A percentile compares a stretch with the other conserved stretches of the same genome.
Conservation (phyloP, 2,888 invertebrate species). For the Drosophila antonietae region DNA sequence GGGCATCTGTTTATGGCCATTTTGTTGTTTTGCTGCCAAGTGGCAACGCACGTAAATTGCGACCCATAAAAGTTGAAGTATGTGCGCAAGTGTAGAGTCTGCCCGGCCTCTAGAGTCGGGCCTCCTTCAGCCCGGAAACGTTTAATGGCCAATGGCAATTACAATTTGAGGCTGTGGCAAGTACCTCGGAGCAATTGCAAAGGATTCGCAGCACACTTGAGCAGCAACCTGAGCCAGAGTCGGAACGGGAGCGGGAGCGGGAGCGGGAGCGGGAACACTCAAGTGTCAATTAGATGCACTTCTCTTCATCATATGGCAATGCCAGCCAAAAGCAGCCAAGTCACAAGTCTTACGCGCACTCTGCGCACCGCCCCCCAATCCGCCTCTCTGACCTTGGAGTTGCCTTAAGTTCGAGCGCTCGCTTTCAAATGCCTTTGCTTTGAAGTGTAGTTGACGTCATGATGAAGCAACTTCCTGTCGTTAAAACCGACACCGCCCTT, state of each 20-base stretch:
- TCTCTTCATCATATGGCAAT: conserved; percentile 44
- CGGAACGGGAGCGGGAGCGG: conserved; percentile 28
- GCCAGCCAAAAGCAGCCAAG: conserved; percentile 35
- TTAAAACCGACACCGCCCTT: conserved; percentile 43
- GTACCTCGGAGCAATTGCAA: conserved; percentile 36
- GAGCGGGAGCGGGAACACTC: conserved; percentile 55
- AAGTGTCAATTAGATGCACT: conserved; percentile 78
- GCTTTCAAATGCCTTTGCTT: conserved; percentile 25
- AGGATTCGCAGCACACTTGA: conserved; percentile 51
- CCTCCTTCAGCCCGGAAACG: conserved; percentile 39
- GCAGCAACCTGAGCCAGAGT: conserved; percentile 35
- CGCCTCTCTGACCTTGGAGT: conserved; percentile 31
- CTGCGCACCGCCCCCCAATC: background rate
- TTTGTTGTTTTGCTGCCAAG: conserved; percentile 64
- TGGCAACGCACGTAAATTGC: conserved; percentile 66
- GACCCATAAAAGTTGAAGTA: conserved; percentile 67
- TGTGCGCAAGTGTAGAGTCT: conserved; percentile 48
- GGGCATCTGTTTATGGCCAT: conserved; percentile 67
- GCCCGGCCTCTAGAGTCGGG: background rate
- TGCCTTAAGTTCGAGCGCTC: conserved; percentile 50
- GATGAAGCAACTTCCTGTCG: conserved; percentile 65
- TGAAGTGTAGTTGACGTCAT: conserved; percentile 66
- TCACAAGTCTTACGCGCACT: conserved; percentile 25
- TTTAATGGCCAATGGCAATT: conserved; percentile 65
- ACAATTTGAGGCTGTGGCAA: conserved; percentile 54